These are phyloP conservation scores for Cephus runcator DNA, from an alignment of 2,888 invertebrate species.

Conservation along the genomic window DNA sequence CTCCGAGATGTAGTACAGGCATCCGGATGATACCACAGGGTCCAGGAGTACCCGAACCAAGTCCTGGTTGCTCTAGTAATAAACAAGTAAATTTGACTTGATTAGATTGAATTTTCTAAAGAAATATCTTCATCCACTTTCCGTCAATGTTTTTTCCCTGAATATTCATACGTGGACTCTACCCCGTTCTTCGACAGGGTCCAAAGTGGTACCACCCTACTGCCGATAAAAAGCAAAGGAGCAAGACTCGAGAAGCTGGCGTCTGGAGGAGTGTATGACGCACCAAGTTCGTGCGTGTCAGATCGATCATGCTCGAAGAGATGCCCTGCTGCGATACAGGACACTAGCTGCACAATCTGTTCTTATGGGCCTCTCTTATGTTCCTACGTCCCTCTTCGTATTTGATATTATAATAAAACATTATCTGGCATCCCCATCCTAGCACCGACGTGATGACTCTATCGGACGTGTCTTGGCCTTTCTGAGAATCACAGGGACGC, in stretches of 20 bases:
- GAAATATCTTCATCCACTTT: background rate
- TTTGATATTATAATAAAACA: conserved; percentile 50
- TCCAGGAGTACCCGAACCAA: background rate
- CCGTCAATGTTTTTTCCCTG: background rate
- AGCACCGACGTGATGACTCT: conserved; percentile 50
- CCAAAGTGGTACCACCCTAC: background rate
- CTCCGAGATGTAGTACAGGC: background rate
- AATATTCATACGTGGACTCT: background rate
- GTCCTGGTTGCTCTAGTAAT: background rate
- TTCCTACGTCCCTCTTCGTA: conserved; percentile 28
- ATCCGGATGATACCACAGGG: background rate
- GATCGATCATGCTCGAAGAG: conserved; percentile 59
- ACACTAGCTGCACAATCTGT: conserved; percentile 48
- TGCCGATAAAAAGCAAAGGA: background rate
- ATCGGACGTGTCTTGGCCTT: conserved; percentile 42
- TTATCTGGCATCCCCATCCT: conserved; percentile 40
- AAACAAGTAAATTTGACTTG: background rate
- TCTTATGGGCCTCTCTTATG: conserved; percentile 24
- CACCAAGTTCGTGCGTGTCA: conserved; percentile 57
- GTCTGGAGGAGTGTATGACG: conserved; percentile 43
- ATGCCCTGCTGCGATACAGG: conserved; percentile 57
- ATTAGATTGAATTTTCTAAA: background rate
- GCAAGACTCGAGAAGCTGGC: conserved; percentile 14
- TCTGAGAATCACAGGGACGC: conserved; percentile 40
- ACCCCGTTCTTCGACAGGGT: background rate